Base-by-base conservation (phyloP, 2,113 vertebrate genomes). In the Pseudolaguvia tuberculata region DNA sequence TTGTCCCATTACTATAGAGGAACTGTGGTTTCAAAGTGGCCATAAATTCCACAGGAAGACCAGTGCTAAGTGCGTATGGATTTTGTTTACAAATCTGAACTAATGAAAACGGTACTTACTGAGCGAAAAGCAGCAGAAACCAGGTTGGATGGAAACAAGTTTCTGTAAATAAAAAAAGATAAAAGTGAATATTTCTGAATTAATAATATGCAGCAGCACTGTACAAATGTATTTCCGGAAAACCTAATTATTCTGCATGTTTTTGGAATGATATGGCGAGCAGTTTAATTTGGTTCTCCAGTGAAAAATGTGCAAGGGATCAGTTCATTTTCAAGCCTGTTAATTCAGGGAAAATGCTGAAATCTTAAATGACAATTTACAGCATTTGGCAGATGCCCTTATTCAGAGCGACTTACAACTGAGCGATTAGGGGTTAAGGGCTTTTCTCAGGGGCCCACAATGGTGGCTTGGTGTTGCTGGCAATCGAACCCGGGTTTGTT, bases 71-170 rank as follows among this genome's bases (percentile, higher is more conserved):
- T 15, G 45, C 39, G 39, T 35, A 51, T 20, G 42, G n/a, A 39
- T 21, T 52, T 45, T 67, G 62, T 57, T 50, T 48, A 35, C 27
- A 23, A 52, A 12, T 52, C 58, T 57, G 35, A 53, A n/a, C 14
- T 52, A 25, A 35, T 8, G 17, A 53, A 21, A 68, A 62, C 53
- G n/a, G 13, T 66, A 84, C 95, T 95, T 90, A 99, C 97, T 84
- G 95, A 95, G 71, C 72, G 91, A 81, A 98, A 98, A 79, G 96
- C 90, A 27, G 97, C 95, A 47, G 91, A 91, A 79, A 99, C 93
- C 65, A 99, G 92, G 81, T 99, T 99, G 0, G 96, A 85, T 48
- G 97, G 97, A 85, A 99, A 94, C 82, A 99, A 84, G 85, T 99
- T 99, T 90, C 97, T 99, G 89, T 75, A 55, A 48, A 55, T 42